These are phyloP conservation scores for Troglohyphantes excavatus DNA, from an alignment of 2,888 invertebrate species.

Conservation along the genomic window DNA sequence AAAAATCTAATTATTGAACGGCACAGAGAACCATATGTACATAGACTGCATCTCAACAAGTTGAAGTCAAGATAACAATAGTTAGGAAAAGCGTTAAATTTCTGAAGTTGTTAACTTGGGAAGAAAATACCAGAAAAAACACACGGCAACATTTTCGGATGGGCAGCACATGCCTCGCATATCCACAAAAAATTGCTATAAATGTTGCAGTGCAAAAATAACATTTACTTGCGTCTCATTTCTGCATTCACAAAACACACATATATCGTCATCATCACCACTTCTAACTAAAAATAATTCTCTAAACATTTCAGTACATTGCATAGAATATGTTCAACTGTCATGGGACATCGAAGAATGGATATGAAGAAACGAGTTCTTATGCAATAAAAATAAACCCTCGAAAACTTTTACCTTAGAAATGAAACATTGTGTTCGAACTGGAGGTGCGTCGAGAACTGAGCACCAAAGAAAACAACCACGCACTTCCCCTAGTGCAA, in stretches of 20 bases:
- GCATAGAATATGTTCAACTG: constrained; percentile 71
- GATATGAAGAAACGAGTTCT: constrained; percentile 32
- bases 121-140: constrained; percentile 70
- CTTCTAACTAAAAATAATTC: constrained; percentile 76
- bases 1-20: constrained; percentile 57
- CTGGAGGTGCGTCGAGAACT: constrained; percentile 32
- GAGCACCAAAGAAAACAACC: constrained; percentile 70
- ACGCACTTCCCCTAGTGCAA: constrained; percentile 7
- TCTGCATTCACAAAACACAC: constrained; percentile 55
- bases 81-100: constrained; percentile 66
- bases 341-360: constrained; percentile 41
- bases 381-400: constrained; percentile 11
- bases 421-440: constrained; percentile 4
- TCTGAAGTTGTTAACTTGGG: constrained; percentile 63
- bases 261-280: constrained; percentile 66
- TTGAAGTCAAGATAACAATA: constrained; percentile 61
- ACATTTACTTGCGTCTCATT: constrained; percentile 62
- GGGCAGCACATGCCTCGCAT: constrained; percentile 57
- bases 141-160: constrained; percentile 74
- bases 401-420: constrained; percentile 7
- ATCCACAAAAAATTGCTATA: constrained; percentile 59
- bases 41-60: constrained; percentile 59
- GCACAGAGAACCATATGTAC: constrained; percentile 61
- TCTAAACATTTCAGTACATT: constrained; percentile 72
- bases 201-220: constrained; percentile 77